phyloP scores from a whole-genome alignment of 1,140 invertebrate species.

The Zaprionus tsacasi region DNA sequence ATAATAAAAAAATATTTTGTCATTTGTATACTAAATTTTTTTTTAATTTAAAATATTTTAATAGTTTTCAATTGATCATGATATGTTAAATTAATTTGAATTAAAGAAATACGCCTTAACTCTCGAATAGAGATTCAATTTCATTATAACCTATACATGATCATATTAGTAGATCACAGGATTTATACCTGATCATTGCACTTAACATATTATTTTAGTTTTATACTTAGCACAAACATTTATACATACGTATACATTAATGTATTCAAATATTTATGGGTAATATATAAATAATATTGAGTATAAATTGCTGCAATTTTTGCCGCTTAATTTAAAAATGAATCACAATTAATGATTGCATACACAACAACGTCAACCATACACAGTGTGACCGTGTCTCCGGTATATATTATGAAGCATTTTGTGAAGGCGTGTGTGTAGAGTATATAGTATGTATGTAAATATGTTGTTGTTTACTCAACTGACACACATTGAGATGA shows the following conservation, averaged over 20 bases:
- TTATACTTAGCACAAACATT: constrained; percentile 70
- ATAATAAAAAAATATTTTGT: no score
- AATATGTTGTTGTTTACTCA: constrained; percentile 17
- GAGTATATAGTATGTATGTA: not conserved
- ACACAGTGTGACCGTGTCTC: constrained; percentile 44
- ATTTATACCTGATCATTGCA: constrained; percentile 1
- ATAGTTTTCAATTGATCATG: no score
- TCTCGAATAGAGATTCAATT: no score
- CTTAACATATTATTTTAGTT: constrained; percentile 46
- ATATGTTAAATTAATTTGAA: no score
- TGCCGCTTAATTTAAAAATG: constrained; percentile 58
- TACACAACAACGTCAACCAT: constrained; percentile 64
- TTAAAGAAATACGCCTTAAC: no score
- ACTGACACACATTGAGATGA: constrained; percentile 52
- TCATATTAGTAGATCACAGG: not conserved
- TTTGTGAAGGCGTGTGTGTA: constrained; percentile 15
- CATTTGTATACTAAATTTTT: no score
- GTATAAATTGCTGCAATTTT: constrained; percentile 48
- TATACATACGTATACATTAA: constrained; percentile 26
- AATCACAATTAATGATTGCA: constrained; percentile 49
- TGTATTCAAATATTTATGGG: constrained; percentile 31
- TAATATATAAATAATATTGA: constrained; percentile 47
- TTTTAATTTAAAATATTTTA: no score
- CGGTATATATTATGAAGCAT: not conserved
- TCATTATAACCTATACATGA: not conserved